A percentile compares a stretch with the other conserved stretches of the same genome.
phyloP scores from a whole-genome alignment of 2,797 vertebrate genomes.

The Fundulus diaphanus region DNA sequence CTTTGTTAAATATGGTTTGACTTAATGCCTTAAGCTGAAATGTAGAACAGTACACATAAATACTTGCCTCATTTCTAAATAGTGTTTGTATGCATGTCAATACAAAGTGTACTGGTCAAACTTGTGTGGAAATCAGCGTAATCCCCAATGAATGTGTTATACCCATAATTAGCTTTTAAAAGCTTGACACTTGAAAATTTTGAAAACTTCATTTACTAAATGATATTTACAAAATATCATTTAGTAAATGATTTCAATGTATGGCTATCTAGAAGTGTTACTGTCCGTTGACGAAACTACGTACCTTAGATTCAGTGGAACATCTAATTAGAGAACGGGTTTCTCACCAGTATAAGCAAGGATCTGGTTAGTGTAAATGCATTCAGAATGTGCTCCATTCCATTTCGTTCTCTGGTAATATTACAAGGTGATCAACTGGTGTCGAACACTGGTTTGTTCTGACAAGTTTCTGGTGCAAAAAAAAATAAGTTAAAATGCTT shows the following conservation, averaged over 20 bases:
- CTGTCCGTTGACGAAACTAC: background rate
- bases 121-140: no score
- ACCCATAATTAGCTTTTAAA: background rate
- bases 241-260: background rate
- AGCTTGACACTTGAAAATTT: no score
- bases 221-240: background rate
- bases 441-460: no score
- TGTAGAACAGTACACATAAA: background rate
- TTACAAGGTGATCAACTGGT: no score
- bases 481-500: no score
- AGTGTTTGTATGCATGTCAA: background rate
- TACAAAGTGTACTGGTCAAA: background rate
- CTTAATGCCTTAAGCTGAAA: background rate
- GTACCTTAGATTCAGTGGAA: background rate
- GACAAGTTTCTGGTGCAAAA: no score
- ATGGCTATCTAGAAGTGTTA: background rate
- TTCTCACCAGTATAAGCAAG: background rate
- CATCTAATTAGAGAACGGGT: background rate
- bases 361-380: background rate
- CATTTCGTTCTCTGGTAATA: no score
- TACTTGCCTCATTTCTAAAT: background rate
- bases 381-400: no score
- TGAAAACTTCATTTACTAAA: background rate
- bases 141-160: background rate
- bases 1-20: background rate